phyloP scores from a whole-genome alignment of 2,797 vertebrate species.

The Catamblyrhynchus diadema region DNA sequence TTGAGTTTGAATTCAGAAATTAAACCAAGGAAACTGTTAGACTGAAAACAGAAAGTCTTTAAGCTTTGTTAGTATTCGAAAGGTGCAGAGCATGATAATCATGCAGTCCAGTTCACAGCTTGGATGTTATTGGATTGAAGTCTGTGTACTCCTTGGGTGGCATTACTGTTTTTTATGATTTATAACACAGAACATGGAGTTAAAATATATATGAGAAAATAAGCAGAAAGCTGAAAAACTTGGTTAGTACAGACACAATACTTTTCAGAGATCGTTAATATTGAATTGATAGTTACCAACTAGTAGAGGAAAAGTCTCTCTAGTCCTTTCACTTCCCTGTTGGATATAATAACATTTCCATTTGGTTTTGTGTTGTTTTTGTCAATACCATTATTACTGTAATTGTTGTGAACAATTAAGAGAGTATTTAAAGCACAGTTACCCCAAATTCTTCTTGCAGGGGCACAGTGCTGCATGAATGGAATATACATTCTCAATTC shows the following conservation, averaged over 20 bases:
- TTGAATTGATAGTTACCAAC: neutral
- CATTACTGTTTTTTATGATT: neutral
- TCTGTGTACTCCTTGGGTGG: neutral
- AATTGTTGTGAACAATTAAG: neutral
- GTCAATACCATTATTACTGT: neutral
- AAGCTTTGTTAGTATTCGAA: neutral
- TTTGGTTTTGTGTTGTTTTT: neutral
- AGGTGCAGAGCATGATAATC: neutral
- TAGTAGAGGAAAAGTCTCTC: neutral
- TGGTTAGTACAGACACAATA: neutral
- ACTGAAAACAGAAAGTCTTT: neutral
- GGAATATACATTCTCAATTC: neutral
- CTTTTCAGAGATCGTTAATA: neutral
- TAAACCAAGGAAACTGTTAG: neutral
- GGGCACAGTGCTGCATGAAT: neutral
- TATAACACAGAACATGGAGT: neutral
- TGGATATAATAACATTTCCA: neutral
- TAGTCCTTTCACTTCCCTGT: neutral
- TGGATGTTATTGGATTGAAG: neutral
- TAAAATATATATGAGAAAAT: neutral
- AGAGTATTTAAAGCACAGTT: neutral
- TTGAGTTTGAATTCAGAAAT: neutral
- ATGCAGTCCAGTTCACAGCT: rapidly evolving
- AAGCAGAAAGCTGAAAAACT: neutral
- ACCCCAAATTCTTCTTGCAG: neutral